Conservation (phyloP, 2,113 vertebrate species). For the Thamnophis sirtalis region DNA sequence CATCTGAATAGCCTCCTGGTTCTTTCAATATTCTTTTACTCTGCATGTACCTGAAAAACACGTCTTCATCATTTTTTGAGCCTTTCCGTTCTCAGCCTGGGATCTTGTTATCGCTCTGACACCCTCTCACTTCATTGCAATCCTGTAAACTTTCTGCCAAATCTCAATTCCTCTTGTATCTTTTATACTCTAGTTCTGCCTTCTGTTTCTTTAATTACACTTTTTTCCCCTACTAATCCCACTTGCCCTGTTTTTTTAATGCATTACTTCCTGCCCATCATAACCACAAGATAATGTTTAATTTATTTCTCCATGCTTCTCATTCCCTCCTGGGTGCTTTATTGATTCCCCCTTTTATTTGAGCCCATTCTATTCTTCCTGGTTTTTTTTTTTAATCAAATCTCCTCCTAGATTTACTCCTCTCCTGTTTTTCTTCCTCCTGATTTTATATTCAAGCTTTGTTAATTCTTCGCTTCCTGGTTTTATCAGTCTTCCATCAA, state of each 20-base stretch:
- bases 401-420: neutral
- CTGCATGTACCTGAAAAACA: neutral
- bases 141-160: constrained; percentile 32
- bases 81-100: constrained; percentile 34
- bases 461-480: neutral
- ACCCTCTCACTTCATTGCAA: constrained; percentile 20
- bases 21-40: neutral
- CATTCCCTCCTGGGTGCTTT: constrained; percentile 25
- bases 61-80: constrained; percentile 22
- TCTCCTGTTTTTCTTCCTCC: neutral
- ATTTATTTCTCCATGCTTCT: constrained; percentile 48
- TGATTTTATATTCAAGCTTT: neutral
- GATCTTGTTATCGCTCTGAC: neutral
- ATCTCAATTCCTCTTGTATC: constrained; percentile 28
- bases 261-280: constrained; percentile 54
- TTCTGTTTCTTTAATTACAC: constrained; percentile 61
- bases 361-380: constrained; percentile 33
- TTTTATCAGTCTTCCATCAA: neutral
- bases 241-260: constrained; percentile 58
- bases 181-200: constrained; percentile 57
- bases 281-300: constrained; percentile 52
- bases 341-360: constrained; percentile 49
- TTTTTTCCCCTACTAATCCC: constrained; percentile 46
- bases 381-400: neutral
- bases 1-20: neutral